phyloP scores from a whole-genome alignment of 1,140 invertebrate species.

The Pogonomyrmex barbatus region DNA sequence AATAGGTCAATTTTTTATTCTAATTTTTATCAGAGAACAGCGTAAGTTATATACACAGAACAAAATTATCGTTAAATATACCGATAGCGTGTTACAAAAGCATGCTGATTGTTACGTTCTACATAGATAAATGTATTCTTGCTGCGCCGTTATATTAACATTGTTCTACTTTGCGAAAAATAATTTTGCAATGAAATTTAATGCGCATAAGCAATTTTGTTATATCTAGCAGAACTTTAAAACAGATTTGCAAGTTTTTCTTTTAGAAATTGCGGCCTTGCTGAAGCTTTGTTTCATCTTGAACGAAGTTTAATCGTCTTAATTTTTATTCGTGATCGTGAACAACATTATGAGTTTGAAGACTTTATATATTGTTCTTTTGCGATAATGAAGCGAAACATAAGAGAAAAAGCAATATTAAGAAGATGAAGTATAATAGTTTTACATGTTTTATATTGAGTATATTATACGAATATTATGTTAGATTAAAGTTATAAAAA shows the following conservation, averaged over 20 bases:
- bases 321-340: neutral
- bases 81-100: neutral
- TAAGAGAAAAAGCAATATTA: neutral
- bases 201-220: neutral
- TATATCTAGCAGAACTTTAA: neutral
- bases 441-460: too few species aligned
- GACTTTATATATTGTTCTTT: neutral
- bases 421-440: too few species aligned
- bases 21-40: neutral
- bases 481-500: too few species aligned
- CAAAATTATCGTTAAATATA: neutral
- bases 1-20: neutral
- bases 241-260: neutral
- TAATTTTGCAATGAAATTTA: neutral
- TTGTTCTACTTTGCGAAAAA: neutral
- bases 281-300: neutral
- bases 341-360: neutral
- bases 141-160: neutral
- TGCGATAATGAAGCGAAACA: neutral
- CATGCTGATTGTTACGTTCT: neutral
- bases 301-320: conserved; percentile 5
- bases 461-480: too few species aligned
- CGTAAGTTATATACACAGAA: neutral
- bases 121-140: neutral
- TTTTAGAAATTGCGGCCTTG: neutral